Base-by-base conservation (phyloP, 2,888 invertebrate species). In the Lucinisca nassula region DNA sequence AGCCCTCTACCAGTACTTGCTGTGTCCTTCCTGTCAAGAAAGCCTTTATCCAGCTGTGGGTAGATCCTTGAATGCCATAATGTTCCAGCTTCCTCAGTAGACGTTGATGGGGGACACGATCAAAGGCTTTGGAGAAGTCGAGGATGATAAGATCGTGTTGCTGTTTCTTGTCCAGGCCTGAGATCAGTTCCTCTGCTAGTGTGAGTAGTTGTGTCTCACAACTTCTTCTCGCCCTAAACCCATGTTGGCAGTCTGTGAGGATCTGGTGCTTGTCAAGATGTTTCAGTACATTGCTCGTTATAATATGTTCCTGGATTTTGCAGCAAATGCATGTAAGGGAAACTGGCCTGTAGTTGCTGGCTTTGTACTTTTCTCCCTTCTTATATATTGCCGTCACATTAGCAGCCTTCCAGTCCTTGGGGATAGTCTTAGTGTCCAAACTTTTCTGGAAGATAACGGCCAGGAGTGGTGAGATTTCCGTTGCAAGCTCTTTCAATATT, bases 121-220 rank as follows among this genome's bases (percentile, higher is more conserved):
- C 76, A 17, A 51, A 76, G 10, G 76, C 76, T 30, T 76, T 51
- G 24, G 32, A 38, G 24, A 51, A 76, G 21, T 76, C 76, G 6
- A 76, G 35, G 12, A 76, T 35, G 32, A 40, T n/a, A 1, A 76
- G 6, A 30, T 76, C 55, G 2, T 27, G n/a, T 30, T 51, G 51
- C 14, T 45, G 10, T n/a, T 24, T 24, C 37, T 51, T 76, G 51
- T 76, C 4, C 21, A 76, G 51, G 14, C 37, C 30, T 49, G 12
- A 3, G 2, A n/a, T 17, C 14, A 76, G 76, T 45, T 76, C 76
- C 12, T 76, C 4, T 12, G 17, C 49, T 14, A 76, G 0, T n/a
- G 55, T 49, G 21, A 76, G 4, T 8, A 49, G 55, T 14, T 76
- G 76, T 10, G 76, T 76, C 27, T 76, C 51, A 24, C 76, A 51